These are phyloP conservation scores for Cataglyphis livida DNA, from an alignment of 2,888 invertebrate genomes.

Conservation along the genomic window DNA sequence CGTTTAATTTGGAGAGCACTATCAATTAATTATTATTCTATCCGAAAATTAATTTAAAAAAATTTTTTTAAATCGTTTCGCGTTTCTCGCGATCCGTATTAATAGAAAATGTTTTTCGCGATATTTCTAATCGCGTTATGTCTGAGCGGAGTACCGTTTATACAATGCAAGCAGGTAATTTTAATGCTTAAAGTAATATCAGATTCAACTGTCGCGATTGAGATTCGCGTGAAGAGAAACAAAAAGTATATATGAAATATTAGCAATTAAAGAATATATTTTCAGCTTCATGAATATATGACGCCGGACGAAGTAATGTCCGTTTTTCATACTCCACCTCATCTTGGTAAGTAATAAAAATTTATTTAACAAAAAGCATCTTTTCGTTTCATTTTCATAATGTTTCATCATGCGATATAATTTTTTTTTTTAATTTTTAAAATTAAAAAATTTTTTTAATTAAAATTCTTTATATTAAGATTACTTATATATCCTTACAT, in stretches of 20 bases:
- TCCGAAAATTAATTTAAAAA: background rate
- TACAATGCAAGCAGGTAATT: slow-evolving; percentile 53
- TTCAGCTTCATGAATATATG: slow-evolving; percentile 77
- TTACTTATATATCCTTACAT: background rate
- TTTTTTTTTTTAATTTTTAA: background rate
- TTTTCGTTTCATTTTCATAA: slow-evolving; percentile 15
- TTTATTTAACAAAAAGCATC: slow-evolving; percentile 1
- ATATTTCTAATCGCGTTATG: slow-evolving; percentile 32
- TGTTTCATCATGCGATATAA: too few relatives aligned
- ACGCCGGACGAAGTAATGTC: slow-evolving; percentile 73
- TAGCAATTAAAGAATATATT: slow-evolving; percentile 1
- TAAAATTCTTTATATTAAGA: background rate
- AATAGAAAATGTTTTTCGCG: slow-evolving; percentile 31
- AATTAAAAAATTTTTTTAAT: background rate
- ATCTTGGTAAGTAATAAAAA: slow-evolving; percentile 65
- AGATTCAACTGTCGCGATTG: background rate
- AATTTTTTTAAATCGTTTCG: background rate
- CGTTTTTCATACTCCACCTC: slow-evolving; percentile 71
- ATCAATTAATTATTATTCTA: background rate
- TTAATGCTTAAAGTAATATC: background rate
- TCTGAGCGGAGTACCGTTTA: slow-evolving; percentile 33
- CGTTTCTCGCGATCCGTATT: background rate
- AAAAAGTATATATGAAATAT: background rate
- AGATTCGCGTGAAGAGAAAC: background rate
- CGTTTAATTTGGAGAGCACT: background rate